Evolutionary conservation across 2,797 vertebrate species (phyloP), one percentile per base, ranked within the genome.

Genomic region (Enteromius fasciolatus): DNA sequence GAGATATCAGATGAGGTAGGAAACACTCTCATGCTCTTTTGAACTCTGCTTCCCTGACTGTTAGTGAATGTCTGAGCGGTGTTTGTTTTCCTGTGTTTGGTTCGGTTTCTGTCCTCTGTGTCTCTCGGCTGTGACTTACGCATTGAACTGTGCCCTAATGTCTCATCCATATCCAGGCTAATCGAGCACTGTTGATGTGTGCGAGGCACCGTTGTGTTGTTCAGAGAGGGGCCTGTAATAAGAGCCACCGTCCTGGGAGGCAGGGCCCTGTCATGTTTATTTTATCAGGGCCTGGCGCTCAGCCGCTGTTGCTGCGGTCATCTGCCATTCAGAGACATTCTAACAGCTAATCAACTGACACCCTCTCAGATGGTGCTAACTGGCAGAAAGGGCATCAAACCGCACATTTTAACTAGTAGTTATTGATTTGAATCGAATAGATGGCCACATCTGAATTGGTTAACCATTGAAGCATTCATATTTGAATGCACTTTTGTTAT

Each of bases 251-350:
- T 84, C 86, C 70, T 57, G 89, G 86, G 84, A 89, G 87, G 86
- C 89, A 83, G 87, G 76, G 69, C 76, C 76, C 86, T 90, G 91
- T 93, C 92, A 92, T 94, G 93, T 93, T 94, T 94, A 93, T 94
- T 94, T 94, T 83, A 94, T 93, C 88, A 92, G 89, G n/a, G 80
- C 80, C 82, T 90, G 89, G 82, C 86, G 85, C 54, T 80, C 86
- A 90, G 89, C 87, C 87, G 90, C 70, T 83, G 80, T 66, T 88
- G 72, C 66, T 90, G 87, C 86, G 84, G 81, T 85, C 59, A 78
- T 84, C 59, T 75, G 63, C 36, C 83, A 80, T 87, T 87, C 85
- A 83, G 73, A 80, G 70, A 83, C 64, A 31, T 78, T 87, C 78
- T 77, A 61, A 82, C 33, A 46, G 69, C 83, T 79, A 80, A 85